phyloP scores from a whole-genome alignment of 1,140 invertebrate species.

The Planococcus citri region DNA sequence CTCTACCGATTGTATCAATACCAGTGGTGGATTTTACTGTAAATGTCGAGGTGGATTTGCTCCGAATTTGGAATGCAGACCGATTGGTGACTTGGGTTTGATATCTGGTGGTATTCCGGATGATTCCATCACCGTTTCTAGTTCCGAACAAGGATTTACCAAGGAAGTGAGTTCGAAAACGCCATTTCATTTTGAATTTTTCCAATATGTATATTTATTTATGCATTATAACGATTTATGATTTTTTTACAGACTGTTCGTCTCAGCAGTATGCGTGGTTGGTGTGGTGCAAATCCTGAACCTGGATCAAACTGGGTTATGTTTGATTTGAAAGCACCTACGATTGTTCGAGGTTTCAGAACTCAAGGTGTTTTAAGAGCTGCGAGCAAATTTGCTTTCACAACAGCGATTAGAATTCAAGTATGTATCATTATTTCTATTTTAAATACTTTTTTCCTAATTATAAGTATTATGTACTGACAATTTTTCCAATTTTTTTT shows the following conservation, averaged over 20 bases:
- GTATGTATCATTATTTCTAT: constrained; percentile 26
- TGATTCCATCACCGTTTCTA: constrained; percentile 73
- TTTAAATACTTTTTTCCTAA: background rate
- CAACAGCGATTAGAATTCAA: constrained; percentile 70
- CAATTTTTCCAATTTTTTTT: constrained; percentile 24
- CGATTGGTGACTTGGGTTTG: constrained; percentile 74
- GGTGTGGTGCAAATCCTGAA: constrained; percentile 76
- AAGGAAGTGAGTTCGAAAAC: constrained; percentile 51
- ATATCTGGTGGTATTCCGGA: constrained; percentile 81
- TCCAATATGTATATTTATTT: constrained; percentile 18
- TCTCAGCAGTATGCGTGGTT: constrained; percentile 66
- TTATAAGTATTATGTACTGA: no score
- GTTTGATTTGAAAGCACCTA: constrained; percentile 79
- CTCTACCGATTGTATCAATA: constrained; percentile 84
- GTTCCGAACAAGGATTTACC: constrained; percentile 62
- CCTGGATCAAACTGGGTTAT: constrained; percentile 77
- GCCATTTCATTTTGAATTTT: background rate
- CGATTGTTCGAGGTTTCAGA: constrained; percentile 75
- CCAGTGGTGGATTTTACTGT: constrained; percentile 80
- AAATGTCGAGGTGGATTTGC: constrained; percentile 74
- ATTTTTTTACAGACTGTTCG: constrained; percentile 52
- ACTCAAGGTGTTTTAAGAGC: constrained; percentile 69
- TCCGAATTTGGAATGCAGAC: constrained; percentile 76
- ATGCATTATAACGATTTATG: background rate
- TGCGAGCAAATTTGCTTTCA: constrained; percentile 70